Percentiles rank a stretch among this genome's conserved stretches.
Evolutionary conservation across 2,113 vertebrate species (phyloP).

Genomic region (Theropithecus gelada): DNA sequence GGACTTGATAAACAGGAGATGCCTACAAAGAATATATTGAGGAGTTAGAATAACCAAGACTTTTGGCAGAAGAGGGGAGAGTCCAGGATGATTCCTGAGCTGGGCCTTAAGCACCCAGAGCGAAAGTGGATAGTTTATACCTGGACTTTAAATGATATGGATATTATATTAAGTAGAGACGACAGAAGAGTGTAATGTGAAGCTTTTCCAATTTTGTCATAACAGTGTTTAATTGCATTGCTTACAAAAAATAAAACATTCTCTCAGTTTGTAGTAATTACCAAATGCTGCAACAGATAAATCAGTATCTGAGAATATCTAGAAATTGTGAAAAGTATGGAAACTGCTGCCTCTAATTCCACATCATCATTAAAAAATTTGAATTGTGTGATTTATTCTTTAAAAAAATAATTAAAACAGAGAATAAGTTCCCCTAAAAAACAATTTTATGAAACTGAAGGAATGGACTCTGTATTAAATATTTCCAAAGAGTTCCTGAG

Average conservation of each 20-base stretch:
- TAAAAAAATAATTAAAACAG: slow-evolving; percentile 40
- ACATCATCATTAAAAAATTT: not conserved
- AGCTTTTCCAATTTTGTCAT: not conserved
- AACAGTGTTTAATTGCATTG: not conserved
- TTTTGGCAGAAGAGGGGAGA: not conserved
- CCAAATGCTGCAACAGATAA: slow-evolving; percentile 17
- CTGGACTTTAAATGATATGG: not conserved
- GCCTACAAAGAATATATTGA: not conserved
- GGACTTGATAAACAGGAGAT: not conserved
- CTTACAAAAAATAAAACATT: not conserved
- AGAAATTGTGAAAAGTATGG: slow-evolving; percentile 28
- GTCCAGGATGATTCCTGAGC: not conserved
- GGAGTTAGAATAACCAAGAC: not conserved
- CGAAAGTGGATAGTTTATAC: not conserved
- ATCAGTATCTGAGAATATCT: not conserved
- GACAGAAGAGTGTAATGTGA: slow-evolving; percentile 5
- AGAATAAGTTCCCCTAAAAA: not conserved
- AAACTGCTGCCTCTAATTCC: slow-evolving; percentile 27
- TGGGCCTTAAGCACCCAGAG: not conserved
- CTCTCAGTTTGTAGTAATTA: slow-evolving; percentile 27
- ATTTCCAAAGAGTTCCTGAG: slow-evolving; percentile 73
- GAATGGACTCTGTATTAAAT: slow-evolving; percentile 71
- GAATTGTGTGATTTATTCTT: slow-evolving; percentile 22
- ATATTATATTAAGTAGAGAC: not conserved
- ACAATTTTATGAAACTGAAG: slow-evolving; percentile 51